These are phyloP conservation scores for Alsophila aescularia DNA, from an alignment of 2,888 invertebrate species.

Conservation along the genomic window DNA sequence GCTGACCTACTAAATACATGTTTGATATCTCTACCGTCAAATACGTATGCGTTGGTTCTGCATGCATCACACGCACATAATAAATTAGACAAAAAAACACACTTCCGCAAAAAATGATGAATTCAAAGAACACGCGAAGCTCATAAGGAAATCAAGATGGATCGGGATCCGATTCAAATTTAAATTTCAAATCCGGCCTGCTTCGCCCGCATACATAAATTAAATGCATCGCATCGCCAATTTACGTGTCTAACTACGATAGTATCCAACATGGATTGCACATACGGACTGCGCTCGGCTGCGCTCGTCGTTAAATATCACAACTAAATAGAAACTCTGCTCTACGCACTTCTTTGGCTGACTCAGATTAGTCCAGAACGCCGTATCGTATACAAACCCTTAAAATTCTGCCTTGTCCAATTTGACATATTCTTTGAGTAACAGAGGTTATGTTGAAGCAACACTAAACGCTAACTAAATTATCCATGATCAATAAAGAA, in stretches of 20 bases:
- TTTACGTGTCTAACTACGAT: slow-evolving; percentile 78
- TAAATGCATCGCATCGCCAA: slow-evolving; percentile 78
- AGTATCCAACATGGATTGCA: slow-evolving; percentile 71
- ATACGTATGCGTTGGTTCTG: neutral
- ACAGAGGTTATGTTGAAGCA: neutral
- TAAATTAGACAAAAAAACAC: slow-evolving; percentile 7
- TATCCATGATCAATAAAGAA: neutral
- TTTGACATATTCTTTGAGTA: too few species aligned
- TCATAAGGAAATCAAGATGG: slow-evolving; percentile 13
- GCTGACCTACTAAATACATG: too few species aligned
- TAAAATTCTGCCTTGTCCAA: too few species aligned
- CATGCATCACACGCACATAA: neutral
- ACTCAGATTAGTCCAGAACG: slow-evolving; percentile 9
- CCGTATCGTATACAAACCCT: slow-evolving; percentile 21
- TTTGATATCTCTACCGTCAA: too few species aligned
- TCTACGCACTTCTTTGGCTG: slow-evolving; percentile 53
- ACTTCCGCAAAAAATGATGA: slow-evolving; percentile 36
- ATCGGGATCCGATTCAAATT: slow-evolving; percentile 21
- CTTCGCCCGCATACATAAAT: slow-evolving; percentile 64
- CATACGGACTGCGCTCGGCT: slow-evolving; percentile 56
- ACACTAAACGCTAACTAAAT: neutral
- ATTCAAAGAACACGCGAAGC: slow-evolving; percentile 3
- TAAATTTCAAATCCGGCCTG: slow-evolving; percentile 50
- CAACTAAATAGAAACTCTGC: slow-evolving; percentile 76
- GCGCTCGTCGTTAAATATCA: slow-evolving; percentile 68